phyloP scores from a whole-genome alignment of 2,113 vertebrate species.

The Cygnus buccinator region DNA sequence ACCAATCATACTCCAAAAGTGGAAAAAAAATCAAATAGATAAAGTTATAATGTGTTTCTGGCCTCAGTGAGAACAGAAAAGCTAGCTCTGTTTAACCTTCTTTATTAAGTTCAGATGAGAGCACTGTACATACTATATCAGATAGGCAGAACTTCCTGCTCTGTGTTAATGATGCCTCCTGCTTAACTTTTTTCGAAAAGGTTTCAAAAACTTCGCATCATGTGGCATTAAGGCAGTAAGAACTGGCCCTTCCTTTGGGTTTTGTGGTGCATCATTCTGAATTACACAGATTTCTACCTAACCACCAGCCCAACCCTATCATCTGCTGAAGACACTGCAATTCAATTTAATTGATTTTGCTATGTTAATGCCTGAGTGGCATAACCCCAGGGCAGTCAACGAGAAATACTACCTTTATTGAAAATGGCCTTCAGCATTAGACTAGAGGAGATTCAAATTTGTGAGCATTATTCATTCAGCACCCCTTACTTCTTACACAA shows the following conservation, averaged over 20 bases:
- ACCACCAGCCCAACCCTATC: not conserved
- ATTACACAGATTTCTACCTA: not conserved
- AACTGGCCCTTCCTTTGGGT: not conserved
- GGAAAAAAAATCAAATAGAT: not conserved
- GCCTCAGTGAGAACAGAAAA: not conserved
- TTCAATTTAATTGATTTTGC: not conserved
- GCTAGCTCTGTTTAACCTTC: rapidly evolving
- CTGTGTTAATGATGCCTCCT: not conserved
- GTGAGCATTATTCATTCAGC: not conserved
- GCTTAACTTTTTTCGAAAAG: not conserved
- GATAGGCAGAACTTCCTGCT: not conserved
- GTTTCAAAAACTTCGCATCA: not conserved
- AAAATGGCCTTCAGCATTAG: not conserved
- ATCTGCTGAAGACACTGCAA: not conserved
- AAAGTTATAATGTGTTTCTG: not conserved
- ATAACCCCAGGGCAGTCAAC: rapidly evolving
- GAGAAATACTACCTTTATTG: not conserved
- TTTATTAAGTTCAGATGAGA: not conserved
- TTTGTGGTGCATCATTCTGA: not conserved
- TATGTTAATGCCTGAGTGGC: not conserved
- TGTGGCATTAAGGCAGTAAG: not conserved
- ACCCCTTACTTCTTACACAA: not conserved
- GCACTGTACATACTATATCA: not conserved
- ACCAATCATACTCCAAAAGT: not conserved
- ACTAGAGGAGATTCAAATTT: not conserved